Percentiles rank a stretch among this genome's conserved stretches.
phyloP scores from a whole-genome alignment of 1,140 invertebrate genomes.

The Aphaenogaster floridana region DNA sequence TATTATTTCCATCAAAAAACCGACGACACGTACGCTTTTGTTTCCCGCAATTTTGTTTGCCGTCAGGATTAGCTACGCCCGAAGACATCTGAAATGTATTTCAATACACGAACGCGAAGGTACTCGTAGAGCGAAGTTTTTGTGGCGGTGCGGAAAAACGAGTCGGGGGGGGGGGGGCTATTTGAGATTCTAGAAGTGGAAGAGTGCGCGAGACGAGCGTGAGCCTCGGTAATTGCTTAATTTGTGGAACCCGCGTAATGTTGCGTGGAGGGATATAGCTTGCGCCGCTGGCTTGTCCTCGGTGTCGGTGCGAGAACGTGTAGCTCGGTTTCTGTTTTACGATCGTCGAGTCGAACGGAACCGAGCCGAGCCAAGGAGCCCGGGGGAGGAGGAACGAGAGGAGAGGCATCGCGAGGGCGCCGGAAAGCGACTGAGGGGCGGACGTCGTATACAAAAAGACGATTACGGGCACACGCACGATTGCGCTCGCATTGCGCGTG shows the following conservation, averaged over 20 bases:
- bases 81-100: conserved; percentile 6
- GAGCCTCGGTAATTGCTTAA: conserved; percentile 85
- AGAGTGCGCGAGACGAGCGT: conserved; percentile 76
- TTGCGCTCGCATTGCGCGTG: background rate
- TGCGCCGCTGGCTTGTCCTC: conserved; percentile 38
- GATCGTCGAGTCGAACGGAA: conserved; percentile 57
- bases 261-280: conserved; percentile 61
- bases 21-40: background rate
- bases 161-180: background rate
- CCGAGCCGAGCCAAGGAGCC: conserved; percentile 13
- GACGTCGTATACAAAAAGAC: conserved; percentile 9
- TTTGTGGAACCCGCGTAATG: conserved; percentile 80
- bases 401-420: conserved; percentile 33
- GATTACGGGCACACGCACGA: conserved; percentile 20
- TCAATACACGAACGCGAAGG: conserved; percentile 13
- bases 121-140: conserved; percentile 1
- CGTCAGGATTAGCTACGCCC: background rate
- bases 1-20: background rate
- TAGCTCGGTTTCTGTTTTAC: conserved; percentile 71
- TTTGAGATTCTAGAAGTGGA: conserved; percentile 60
- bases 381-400: background rate
- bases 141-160: conserved; percentile 44
- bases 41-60: background rate
- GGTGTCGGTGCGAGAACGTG: conserved; percentile 49
- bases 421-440: conserved; percentile 29